Base-by-base conservation (phyloP, 2,797 vertebrate species). In the Hemibagrus guttatus region DNA sequence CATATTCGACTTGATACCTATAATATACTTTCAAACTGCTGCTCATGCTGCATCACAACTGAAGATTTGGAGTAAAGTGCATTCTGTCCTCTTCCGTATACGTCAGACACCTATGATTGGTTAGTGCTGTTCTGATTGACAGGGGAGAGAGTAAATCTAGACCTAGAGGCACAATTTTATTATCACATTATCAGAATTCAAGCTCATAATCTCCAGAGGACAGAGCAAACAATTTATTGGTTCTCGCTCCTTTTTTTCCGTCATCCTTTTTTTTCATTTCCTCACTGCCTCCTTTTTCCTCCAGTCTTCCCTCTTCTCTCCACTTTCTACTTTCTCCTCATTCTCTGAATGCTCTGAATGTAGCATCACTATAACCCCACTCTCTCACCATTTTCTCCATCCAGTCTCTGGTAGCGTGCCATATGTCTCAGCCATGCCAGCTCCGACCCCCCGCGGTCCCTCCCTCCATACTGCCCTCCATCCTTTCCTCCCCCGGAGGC, bases 381-480 rank as follows among this genome's bases (percentile, higher is more conserved):
- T 63, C 79, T 85, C 39, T 86, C 42, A 23, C 39, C 46, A 81
- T 84, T 83, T 74, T 79, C 83, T 86, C 86, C 56, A 72, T 42
- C 79, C 87, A 61, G 86, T 81, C 83, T 81, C 82, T 86, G 93
- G 93, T 94, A 91, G 90, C 46, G 88, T 93, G 95, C 94, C 94
- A 94, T 93, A 92, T 93, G 93, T 93, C 93, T 94, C 94, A 94
- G 94, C 94, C 94, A 93, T 95, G 95, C 95, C 95, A 95, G 93
- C 90, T 81, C 85, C 84, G 79, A 88, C 87, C 7, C 95, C 95
- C 94, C 93, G 89, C 90, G 59, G 91, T 92, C 90, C 89, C 92
- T 92, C 76, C 71, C 88, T 80, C 49, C 81, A 68, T 69, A 39
- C 26, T 80, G 84, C 76, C 83, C 91, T 91, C 90, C 92, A 92